Base-by-base conservation (phyloP, 2,113 vertebrate species). In the Hippocampus comes region DNA sequence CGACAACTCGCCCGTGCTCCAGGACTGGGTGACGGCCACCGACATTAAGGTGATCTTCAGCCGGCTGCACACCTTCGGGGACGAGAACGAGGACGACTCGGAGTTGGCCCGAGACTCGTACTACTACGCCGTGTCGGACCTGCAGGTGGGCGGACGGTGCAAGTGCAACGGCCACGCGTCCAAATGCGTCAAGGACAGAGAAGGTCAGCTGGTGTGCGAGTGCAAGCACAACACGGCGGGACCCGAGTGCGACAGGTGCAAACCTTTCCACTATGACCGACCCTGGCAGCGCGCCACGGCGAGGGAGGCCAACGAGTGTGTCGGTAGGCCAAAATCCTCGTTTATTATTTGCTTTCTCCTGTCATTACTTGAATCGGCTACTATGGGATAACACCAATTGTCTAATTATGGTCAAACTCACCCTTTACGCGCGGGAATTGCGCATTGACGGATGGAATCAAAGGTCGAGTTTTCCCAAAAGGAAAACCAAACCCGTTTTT, bases 1-100 rank as follows among this genome's bases (percentile, higher is more conserved):
- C 89, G 97, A 99, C 89, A 99, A 97, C 90, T 98, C 96, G 56
- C 97, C 97, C 0, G 97, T 99, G 75, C 93, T 99, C 82, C 97
- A 99, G 93, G 97, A 99, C 94, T 99, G 97, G 97, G 97, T 99
- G 79, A 99, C 97, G 41, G 97, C 97, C 91, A 99, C 97, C 41
- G 97, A 99, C 86, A 96, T 99, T 91, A 94, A 94, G 77, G 97
- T 99, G 89, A 93, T 94, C 73, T 98, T 99, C 91, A 96, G 94
- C 81, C 95, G 96, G 76, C 90, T 99, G 56, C 97, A 98, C 90
- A 98, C 97, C 4, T 97, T 98, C 86, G 97, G 97, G n/a, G 96
- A 98, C 80, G 97, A 98, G 92, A 98, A 97, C 87, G 95, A 98
- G 92, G 97, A 99, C 78, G 97, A 98, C 89, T 95, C 97, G 49